Conservation (phyloP, 1,140 invertebrate genomes). For the Ganaspis sp. region DNA sequence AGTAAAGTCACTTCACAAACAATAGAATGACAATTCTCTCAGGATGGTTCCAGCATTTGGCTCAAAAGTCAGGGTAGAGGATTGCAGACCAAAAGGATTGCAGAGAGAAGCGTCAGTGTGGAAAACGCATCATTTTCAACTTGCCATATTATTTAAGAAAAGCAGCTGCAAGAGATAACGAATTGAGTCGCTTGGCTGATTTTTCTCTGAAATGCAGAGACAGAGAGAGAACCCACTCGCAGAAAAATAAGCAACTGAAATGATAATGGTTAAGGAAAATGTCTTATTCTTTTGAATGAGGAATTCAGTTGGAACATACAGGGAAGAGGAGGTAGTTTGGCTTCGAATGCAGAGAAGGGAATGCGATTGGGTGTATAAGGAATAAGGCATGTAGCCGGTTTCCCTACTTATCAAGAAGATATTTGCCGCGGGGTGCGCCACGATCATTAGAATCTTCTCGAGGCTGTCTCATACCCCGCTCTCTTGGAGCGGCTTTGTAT, state of each 20-base stretch:
- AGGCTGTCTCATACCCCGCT: not conserved
- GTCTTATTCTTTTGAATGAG: conserved; percentile 11
- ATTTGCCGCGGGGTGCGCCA: conserved; percentile 43
- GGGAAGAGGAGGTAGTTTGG: conserved; percentile 9
- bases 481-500: conserved; percentile 38
- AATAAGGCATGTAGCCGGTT: conserved; percentile 34
- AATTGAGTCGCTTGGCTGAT: conserved; percentile 16
- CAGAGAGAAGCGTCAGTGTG: conserved; percentile 10
- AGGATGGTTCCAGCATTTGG: not conserved
- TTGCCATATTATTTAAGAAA: conserved; percentile 6
- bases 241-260: conserved; percentile 2
- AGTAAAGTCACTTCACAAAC: conserved; percentile 19
- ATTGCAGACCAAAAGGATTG: conserved; percentile 7
- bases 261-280: conserved; percentile 13
- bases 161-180: conserved; percentile 23
- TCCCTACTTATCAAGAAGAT: conserved; percentile 42
- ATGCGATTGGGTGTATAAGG: conserved; percentile 22
- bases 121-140: not conserved
- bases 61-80: not conserved
- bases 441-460: conserved; percentile 50
- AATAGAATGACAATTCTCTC: not conserved
- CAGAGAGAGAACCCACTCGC: not conserved
- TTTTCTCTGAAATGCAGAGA: not conserved
- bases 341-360: conserved; percentile 5
- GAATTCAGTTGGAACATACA: not conserved